Evolutionary conservation across 2,888 invertebrate species (phyloP).

Genomic region (Anticlea derivata): DNA sequence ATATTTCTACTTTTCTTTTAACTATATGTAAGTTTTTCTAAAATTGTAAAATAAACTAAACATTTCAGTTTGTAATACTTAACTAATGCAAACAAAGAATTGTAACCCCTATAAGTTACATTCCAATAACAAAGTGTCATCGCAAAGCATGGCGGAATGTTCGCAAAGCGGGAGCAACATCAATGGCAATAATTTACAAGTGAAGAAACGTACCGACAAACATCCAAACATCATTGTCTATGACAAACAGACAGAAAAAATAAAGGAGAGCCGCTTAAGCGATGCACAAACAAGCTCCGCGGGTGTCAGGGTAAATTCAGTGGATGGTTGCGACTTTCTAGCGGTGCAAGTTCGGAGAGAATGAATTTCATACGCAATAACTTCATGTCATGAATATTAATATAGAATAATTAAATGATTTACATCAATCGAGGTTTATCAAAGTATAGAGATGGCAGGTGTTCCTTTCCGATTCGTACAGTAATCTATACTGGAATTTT

Average conservation of each 20-base stretch:
- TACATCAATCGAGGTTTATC: too few species aligned
- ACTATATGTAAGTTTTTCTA: too few species aligned
- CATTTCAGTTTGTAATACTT: too few species aligned
- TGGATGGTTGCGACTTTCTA: constrained; percentile 41
- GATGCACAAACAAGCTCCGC: constrained; percentile 57
- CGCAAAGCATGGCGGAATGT: constrained; percentile 4
- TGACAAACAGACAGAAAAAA: constrained; percentile 39
- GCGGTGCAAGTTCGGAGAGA: constrained; percentile 44
- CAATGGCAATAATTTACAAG: constrained; percentile 33
- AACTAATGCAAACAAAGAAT: too few species aligned
- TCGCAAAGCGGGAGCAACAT: constrained; percentile 15
- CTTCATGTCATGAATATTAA: too few species aligned
- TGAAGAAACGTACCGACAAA: constrained; percentile 29
- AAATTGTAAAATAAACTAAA: too few species aligned
- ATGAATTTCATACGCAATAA: constrained; percentile 5
- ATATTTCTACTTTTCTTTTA: too few species aligned
- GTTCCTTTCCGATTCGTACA: too few species aligned
- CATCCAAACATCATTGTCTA: constrained; percentile 36
- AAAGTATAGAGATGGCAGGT: too few species aligned
- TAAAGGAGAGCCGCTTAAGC: constrained; percentile 49
- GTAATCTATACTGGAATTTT: too few species aligned
- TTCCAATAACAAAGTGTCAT: not conserved
- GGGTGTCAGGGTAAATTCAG: constrained; percentile 57
- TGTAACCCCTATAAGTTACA: too few species aligned
- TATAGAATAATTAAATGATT: too few species aligned